A percentile compares a stretch with the other conserved stretches of the same genome.
Conservation (phyloP, 23 tunicate genomes). For the Phallusia fumigata region DNA sequence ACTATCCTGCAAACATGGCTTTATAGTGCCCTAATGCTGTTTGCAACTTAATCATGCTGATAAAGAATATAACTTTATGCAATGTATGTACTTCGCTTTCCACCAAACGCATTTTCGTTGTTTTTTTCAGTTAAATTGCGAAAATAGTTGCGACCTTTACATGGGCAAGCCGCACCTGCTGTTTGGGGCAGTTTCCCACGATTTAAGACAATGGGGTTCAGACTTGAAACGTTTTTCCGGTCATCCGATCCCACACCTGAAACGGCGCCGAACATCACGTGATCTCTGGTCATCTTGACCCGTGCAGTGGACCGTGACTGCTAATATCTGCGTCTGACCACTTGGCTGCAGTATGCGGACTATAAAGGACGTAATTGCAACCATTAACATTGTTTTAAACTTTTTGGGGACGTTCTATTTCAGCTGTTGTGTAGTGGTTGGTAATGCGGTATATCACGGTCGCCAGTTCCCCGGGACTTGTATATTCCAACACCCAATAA, state of each 20-base stretch:
- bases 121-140: not conserved
- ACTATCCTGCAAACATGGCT: too few species aligned
- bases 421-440: too few species aligned
- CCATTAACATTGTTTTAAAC: too few species aligned
- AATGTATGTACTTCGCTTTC: too few species aligned
- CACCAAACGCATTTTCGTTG: not conserved
- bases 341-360: not conserved
- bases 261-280: not conserved
- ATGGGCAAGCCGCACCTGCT: not conserved
- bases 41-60: too few species aligned
- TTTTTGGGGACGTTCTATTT: too few species aligned
- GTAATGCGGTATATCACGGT: too few species aligned
- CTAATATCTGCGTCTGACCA: not conserved
- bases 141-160: not conserved
- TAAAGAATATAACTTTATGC: too few species aligned
- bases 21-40: too few species aligned
- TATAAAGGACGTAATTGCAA: too few species aligned
- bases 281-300: constrained; percentile 13
- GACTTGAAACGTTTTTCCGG: not conserved
- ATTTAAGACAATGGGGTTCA: not conserved
- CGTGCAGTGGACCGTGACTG: not conserved
- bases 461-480: too few species aligned
- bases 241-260: constrained; percentile 3
- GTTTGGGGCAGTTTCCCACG: not conserved
- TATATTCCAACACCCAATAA: too few species aligned